Percentiles rank a stretch among this genome's conserved stretches.
Conservation (phyloP, 2,888 invertebrate species). For the Matsumyia berberina region DNA sequence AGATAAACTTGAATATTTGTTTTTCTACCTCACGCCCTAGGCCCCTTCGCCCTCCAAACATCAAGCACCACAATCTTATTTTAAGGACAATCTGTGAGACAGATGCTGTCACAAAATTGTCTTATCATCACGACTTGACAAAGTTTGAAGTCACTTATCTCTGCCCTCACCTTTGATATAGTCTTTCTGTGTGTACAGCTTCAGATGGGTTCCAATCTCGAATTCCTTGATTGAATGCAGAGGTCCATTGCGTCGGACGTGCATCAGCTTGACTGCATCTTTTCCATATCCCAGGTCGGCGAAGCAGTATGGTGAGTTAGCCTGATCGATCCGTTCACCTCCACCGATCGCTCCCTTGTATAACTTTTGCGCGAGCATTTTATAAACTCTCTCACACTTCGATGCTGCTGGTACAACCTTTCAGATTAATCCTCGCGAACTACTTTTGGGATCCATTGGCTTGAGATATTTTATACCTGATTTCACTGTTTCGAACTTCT, state of each 20-base stretch:
- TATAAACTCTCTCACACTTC: background rate
- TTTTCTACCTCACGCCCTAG: background rate
- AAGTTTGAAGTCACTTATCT: too few species aligned
- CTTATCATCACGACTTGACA: background rate
- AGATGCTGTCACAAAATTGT: background rate
- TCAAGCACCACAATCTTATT: background rate
- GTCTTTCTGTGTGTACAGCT: slow-evolving; percentile 89
- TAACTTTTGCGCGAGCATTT: slow-evolving; percentile 62
- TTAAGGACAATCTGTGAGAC: too few species aligned
- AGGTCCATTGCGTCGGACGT: slow-evolving; percentile 88
- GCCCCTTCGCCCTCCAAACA: background rate
- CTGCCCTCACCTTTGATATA: slow-evolving; percentile 86
- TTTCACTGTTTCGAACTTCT: slow-evolving; percentile 10
- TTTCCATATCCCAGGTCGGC: slow-evolving; percentile 87
- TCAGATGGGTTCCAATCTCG: slow-evolving; percentile 90
- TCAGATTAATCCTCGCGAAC: slow-evolving; percentile 42
- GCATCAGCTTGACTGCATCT: slow-evolving; percentile 89
- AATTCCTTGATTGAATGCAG: slow-evolving; percentile 90
- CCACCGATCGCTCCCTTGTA: slow-evolving; percentile 6
- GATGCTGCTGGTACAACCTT: slow-evolving; percentile 16
- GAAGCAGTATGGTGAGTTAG: slow-evolving; percentile 78
- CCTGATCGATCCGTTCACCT: background rate
- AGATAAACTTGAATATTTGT: too few species aligned
- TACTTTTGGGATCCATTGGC: slow-evolving; percentile 1
- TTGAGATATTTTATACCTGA: slow-evolving; percentile 59